These are phyloP conservation scores for Pachypsylla venusta DNA, from an alignment of 1,140 invertebrate genomes.

Conservation along the genomic window DNA sequence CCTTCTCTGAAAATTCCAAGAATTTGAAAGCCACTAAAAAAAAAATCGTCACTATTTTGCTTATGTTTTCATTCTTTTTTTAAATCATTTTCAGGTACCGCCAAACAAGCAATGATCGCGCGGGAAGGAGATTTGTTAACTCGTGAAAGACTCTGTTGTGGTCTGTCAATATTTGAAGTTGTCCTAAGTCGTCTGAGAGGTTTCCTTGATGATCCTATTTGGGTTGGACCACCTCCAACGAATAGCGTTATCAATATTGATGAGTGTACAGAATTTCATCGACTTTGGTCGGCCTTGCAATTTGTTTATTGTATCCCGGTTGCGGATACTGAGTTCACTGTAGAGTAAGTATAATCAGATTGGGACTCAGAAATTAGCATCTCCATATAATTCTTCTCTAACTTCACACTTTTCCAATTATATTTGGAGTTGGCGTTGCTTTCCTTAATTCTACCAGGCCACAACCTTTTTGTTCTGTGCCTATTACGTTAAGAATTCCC, in stretches of 20 bases:
- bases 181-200: slow-evolving; percentile 72
- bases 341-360: slow-evolving; percentile 92
- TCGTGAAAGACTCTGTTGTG: slow-evolving; percentile 91
- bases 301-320: slow-evolving; percentile 97
- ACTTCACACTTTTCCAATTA: too few species aligned
- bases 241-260: slow-evolving; percentile 93
- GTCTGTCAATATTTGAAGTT: slow-evolving; percentile 95
- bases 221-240: slow-evolving; percentile 74
- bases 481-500: too few species aligned
- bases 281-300: slow-evolving; percentile 94
- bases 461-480: too few species aligned
- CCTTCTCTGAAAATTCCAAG: too few species aligned
- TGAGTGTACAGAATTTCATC: slow-evolving; percentile 94
- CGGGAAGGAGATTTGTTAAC: slow-evolving; percentile 91
- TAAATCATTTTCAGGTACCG: neutral
- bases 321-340: slow-evolving; percentile 91
- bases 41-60: too few species aligned
- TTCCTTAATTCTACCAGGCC: too few species aligned
- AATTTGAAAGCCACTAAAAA: too few species aligned
- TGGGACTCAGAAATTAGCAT: too few species aligned
- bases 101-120: slow-evolving; percentile 75
- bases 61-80: too few species aligned
- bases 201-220: slow-evolving; percentile 75
- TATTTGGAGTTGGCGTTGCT: too few species aligned
- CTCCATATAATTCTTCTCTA: too few species aligned